Conservation (phyloP, 2,797 vertebrate genomes). For the Dipus sagitta region DNA sequence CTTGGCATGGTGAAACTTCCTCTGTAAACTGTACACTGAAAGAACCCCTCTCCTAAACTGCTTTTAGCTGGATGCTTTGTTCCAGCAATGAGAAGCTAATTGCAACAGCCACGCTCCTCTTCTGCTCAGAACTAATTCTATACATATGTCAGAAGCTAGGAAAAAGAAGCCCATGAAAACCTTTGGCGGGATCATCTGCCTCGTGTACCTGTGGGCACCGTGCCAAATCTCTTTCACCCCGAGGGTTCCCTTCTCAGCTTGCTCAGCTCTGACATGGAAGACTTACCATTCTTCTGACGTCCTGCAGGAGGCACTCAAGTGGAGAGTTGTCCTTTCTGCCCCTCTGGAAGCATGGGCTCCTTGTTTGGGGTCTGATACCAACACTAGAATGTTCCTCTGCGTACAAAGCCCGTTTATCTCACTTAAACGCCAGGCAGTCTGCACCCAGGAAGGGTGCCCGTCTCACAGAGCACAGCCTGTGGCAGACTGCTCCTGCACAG, state of each 20-base stretch:
- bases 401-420: not conserved
- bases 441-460: fast-evolving
- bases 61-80: too few relatives aligned
- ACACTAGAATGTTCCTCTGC: fast-evolving
- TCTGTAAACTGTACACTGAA: too few relatives aligned
- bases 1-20: too few relatives aligned
- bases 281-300: not conserved
- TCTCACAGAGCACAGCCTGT: fast-evolving
- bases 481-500: not conserved
- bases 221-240: not conserved
- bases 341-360: not conserved
- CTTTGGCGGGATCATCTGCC: not conserved
- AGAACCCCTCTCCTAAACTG: too few relatives aligned
- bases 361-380: not conserved
- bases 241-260: not conserved
- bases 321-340: not conserved
- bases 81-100: too few relatives aligned
- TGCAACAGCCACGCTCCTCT: too few relatives aligned
- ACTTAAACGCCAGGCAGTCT: not conserved
- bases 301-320: too few relatives aligned
- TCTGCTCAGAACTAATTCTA: not conserved
- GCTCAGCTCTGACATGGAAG: not conserved
- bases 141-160: too few relatives aligned
- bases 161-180: too few relatives aligned
- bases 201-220: not conserved